Evolutionary conservation across 2,888 invertebrate species (phyloP), one percentile per base, ranked within the genome.

Genomic region (Volucella inanis): DNA sequence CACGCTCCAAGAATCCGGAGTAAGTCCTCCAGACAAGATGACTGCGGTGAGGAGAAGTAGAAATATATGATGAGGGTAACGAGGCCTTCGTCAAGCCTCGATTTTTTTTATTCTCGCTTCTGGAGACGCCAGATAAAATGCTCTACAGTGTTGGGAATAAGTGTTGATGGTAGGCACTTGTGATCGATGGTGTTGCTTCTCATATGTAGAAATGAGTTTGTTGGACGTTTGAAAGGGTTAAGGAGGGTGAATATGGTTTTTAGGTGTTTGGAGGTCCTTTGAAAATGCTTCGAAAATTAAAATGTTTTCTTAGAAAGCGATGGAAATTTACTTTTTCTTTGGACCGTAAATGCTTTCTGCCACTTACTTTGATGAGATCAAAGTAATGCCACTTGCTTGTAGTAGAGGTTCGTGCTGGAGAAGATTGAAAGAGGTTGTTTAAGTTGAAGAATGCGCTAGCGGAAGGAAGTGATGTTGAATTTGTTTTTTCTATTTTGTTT

Each of bases 131-230:
- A 31, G 31, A 31, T 31, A 31, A 10, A 11, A 10, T 8, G 8
- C 52, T 39, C 39, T 43, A 18, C 8, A 39, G 45, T 59, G 54
- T 15, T 54, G 47, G 18, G 31, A 39, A 14, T 14, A 81, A 76
- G 82, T 82, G 82, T 82, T 82, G 82, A 71, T 71, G 31, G 76
- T 61, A 76, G 81, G 76, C 76, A 82, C 81, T 70, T 57, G 65
- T 76, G 82, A 76, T 76, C 71, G 76, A 71, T 70, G 70, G 54
- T 71, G 39, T 43, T 47, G 4, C 14, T 47, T 38, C 47, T 54
- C 22, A 18, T 47, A 49, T 64, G 76, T 67, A 54, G 55, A 76
- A 71, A 71, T 43, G 57, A 65, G 70, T 39, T 61, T 52, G 47
- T 62, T 55, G 57, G 64, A 50, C 43, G 45, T 8, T 39, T 64